phyloP scores from a whole-genome alignment of 2,888 invertebrate species.

The Pilophorus perplexus region DNA sequence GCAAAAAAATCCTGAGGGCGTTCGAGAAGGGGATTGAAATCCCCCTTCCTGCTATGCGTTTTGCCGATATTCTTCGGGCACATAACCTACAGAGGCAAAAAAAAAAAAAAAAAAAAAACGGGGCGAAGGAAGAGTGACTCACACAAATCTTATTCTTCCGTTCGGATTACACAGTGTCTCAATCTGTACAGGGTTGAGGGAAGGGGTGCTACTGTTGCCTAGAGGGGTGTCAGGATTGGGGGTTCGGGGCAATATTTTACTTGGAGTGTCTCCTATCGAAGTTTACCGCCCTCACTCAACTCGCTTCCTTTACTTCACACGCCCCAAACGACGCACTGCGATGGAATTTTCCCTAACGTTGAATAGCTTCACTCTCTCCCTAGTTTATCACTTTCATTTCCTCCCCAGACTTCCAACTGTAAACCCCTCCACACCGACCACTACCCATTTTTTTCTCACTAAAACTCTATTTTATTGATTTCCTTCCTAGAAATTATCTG shows the following conservation, averaged over 20 bases:
- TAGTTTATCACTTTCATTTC: background rate
- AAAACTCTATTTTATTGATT: too few species aligned
- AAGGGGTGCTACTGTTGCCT: too few species aligned
- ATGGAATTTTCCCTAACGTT: too few species aligned
- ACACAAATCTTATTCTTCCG: conserved; percentile 17
- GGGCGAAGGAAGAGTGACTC: background rate
- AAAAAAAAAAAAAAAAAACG: background rate
- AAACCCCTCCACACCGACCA: background rate
- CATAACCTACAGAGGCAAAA: too few species aligned
- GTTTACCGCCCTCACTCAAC: conserved; percentile 3
- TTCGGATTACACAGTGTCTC: conserved; percentile 17
- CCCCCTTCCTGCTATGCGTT: too few species aligned
- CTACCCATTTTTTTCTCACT: background rate
- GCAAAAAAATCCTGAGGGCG: background rate
- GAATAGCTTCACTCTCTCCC: background rate
- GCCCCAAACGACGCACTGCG: too few species aligned
- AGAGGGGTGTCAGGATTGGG: background rate
- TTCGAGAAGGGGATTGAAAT: background rate
- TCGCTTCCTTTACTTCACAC: background rate
- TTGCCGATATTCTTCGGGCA: too few species aligned
- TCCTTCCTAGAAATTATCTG: background rate
- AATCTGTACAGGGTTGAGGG: background rate
- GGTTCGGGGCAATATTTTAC: conserved; percentile 6
- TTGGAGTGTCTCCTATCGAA: background rate
- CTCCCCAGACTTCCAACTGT: background rate